phyloP scores from a whole-genome alignment of 2,113 vertebrate genomes.

The Haemorhous mexicanus region DNA sequence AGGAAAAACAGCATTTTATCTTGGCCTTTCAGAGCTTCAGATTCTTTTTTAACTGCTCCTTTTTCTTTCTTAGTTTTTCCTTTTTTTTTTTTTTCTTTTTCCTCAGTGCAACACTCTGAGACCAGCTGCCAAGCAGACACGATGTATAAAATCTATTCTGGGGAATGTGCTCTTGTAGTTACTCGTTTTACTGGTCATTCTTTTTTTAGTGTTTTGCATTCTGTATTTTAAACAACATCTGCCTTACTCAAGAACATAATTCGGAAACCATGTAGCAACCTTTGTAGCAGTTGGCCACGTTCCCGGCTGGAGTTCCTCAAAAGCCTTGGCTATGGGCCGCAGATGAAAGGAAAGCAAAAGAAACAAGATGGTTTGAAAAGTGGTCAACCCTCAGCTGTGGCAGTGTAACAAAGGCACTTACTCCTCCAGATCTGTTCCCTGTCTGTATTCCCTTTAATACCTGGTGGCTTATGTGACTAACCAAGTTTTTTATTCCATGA shows the following conservation, averaged over 20 bases:
- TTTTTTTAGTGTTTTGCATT: slow-evolving; percentile 15
- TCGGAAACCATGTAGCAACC: slow-evolving; percentile 47
- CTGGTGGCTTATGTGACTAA: background rate
- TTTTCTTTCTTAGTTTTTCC: background rate
- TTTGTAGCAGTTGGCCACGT: slow-evolving; percentile 50
- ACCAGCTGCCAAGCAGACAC: background rate
- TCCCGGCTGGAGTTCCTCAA: slow-evolving; percentile 58
- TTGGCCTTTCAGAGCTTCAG: background rate
- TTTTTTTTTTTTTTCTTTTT: background rate
- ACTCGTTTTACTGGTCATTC: slow-evolving; percentile 19
- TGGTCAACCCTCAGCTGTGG: background rate
- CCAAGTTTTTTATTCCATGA: background rate
- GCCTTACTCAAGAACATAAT: slow-evolving; percentile 41
- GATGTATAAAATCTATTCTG: slow-evolving; percentile 27
- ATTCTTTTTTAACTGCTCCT: background rate
- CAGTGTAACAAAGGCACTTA: background rate
- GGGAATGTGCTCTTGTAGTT: background rate
- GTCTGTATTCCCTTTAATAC: background rate
- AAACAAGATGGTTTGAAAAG: slow-evolving; percentile 16
- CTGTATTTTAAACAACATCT: slow-evolving; percentile 48
- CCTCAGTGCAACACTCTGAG: background rate
- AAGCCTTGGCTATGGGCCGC: slow-evolving; percentile 44
- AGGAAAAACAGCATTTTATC: background rate
- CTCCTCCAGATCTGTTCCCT: background rate
- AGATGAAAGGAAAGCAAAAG: slow-evolving; percentile 57